Conservation (phyloP, 2,113 vertebrate genomes). For the Dendrocopos noguchii region DNA sequence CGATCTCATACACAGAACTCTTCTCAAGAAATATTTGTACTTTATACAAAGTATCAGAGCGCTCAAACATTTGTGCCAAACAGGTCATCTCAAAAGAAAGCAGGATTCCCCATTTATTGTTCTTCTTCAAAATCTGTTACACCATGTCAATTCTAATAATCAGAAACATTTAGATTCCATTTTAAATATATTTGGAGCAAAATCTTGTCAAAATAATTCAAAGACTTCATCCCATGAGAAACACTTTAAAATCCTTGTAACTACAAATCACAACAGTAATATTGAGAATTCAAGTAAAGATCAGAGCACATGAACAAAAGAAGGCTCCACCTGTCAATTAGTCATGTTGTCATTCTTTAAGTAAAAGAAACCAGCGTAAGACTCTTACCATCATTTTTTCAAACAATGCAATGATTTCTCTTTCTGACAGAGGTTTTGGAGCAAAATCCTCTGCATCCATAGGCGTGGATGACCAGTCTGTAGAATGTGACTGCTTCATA, state of each 20-base stretch:
- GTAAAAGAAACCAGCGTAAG: neutral
- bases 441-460: neutral
- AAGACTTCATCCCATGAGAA: neutral
- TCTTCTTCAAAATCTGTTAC: neutral
- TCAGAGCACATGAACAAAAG: neutral
- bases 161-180: neutral
- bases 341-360: neutral
- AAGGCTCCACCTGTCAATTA: neutral
- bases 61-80: too few species aligned
- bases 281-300: neutral
- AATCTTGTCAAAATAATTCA: neutral
- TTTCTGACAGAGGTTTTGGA: slow-evolving; percentile 34
- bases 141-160: neutral
- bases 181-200: neutral
- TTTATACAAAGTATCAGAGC: too few species aligned
- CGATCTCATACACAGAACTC: too few species aligned
- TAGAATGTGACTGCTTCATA: slow-evolving; percentile 52
- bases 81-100: neutral
- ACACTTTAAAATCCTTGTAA: neutral
- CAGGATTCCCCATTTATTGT: neutral
- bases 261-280: neutral
- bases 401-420: slow-evolving; percentile 53
- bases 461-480: slow-evolving; percentile 25
- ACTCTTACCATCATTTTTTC: slow-evolving; percentile 70
- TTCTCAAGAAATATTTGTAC: too few species aligned